Conservation (phyloP, 2,888 invertebrate species). For the Cenopis cana region DNA sequence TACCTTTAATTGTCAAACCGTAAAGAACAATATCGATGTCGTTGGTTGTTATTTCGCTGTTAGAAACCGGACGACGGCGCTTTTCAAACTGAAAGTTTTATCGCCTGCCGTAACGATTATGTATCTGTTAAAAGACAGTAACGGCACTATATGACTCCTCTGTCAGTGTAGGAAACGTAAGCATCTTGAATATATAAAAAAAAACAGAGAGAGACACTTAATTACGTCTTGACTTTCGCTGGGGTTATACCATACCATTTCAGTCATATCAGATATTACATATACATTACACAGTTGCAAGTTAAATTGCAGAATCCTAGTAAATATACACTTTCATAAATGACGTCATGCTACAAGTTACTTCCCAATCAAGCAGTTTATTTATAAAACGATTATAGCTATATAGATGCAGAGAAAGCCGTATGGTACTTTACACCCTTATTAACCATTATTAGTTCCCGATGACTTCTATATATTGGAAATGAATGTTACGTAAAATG, state of each 20-base stretch:
- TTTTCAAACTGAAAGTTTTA: conserved; percentile 36
- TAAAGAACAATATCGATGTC: conserved; percentile 63
- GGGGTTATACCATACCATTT: neutral
- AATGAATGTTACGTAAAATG: conserved; percentile 8
- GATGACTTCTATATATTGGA: conserved; percentile 37
- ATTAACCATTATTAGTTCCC: conserved; percentile 36
- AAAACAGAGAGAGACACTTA: neutral
- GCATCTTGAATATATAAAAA: neutral
- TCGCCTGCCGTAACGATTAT: conserved; percentile 7
- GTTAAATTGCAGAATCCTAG: conserved; percentile 34
- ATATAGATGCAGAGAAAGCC: conserved; percentile 39
- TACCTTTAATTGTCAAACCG: conserved; percentile 58
- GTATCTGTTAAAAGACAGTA: conserved; percentile 13
- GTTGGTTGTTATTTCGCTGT: conserved; percentile 49
- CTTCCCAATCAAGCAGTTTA: conserved; percentile 40
- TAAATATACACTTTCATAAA: conserved; percentile 39
- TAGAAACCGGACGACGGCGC: conserved; percentile 53
- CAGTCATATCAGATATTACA: conserved; percentile 3
- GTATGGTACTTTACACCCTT: conserved; percentile 36
- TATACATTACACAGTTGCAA: conserved; percentile 10
- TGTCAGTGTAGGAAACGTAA: neutral
- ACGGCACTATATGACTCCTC: conserved; percentile 1
- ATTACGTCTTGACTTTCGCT: neutral
- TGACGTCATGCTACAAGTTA: conserved; percentile 42
- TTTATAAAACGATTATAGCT: conserved; percentile 36